Evolutionary conservation across 2,113 vertebrate genomes (phyloP).

Genomic region (Hippocampus barbouri): DNA sequence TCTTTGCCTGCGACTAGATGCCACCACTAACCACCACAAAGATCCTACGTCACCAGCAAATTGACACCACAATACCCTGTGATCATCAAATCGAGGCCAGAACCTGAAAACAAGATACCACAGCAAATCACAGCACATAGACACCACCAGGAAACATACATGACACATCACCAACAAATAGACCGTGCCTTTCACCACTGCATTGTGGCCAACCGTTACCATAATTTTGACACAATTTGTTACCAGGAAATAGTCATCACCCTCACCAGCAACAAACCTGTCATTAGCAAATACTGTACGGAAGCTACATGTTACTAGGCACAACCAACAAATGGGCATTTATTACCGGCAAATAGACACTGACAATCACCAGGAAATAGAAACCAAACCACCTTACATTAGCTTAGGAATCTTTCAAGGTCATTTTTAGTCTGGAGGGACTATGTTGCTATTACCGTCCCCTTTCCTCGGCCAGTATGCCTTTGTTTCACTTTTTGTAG

Average conservation of each 20-base stretch:
- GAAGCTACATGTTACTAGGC: neutral
- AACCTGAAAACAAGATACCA: neutral
- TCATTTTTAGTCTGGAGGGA: neutral
- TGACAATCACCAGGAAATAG: neutral
- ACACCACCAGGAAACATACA: neutral
- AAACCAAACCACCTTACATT: neutral
- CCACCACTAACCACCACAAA: neutral
- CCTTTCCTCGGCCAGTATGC: neutral
- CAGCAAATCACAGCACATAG: neutral
- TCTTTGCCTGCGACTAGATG: conserved; percentile 89
- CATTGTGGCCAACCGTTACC: neutral
- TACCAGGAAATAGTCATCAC: neutral
- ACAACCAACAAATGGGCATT: neutral
- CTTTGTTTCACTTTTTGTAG: neutral
- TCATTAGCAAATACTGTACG: neutral
- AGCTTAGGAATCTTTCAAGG: neutral
- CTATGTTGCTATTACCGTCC: neutral
- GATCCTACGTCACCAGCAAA: neutral
- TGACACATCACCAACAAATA: neutral
- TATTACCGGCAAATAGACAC: too few species aligned
- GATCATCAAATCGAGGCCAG: neutral
- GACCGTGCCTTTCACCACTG: neutral
- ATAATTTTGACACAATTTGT: neutral
- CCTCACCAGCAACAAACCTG: neutral
- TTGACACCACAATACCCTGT: neutral